Conservation (phyloP, 2,113 vertebrate species). For the Gallinago undulata region DNA sequence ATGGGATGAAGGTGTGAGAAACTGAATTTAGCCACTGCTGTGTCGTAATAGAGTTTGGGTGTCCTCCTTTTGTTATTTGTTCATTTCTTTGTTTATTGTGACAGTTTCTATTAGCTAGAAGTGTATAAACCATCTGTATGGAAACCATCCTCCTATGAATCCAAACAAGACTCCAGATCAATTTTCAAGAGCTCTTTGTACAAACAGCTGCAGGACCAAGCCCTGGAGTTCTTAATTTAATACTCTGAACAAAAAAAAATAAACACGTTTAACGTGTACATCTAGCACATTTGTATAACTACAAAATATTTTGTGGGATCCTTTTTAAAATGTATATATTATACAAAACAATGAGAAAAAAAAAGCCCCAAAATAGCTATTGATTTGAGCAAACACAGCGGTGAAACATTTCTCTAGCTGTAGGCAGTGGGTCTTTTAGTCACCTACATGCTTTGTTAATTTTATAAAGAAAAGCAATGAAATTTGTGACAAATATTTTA, state of each 20-base stretch:
- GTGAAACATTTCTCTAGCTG: neutral
- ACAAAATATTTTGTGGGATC: neutral
- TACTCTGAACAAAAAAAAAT: neutral
- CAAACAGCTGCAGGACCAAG: neutral
- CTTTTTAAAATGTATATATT: neutral
- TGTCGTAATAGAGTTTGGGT: neutral
- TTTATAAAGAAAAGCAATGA: slow-evolving; percentile 49
- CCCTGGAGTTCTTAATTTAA: neutral
- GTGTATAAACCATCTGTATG: neutral
- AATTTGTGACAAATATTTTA: slow-evolving; percentile 34
- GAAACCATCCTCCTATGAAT: neutral
- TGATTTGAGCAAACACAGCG: neutral
- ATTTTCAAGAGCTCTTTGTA: neutral
- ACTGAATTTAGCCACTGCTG: neutral
- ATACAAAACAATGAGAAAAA: neutral
- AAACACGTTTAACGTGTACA: neutral
- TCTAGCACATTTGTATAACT: neutral
- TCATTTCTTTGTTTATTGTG: neutral
- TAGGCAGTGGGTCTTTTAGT: neutral
- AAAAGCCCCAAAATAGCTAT: neutral
- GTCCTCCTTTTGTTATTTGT: neutral
- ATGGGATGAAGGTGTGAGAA: neutral
- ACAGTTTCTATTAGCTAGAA: neutral
- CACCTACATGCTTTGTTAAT: neutral
- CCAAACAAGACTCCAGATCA: neutral